These are phyloP conservation scores for Brenthis hecate DNA, from an alignment of 2,888 invertebrate genomes.

Conservation along the genomic window DNA sequence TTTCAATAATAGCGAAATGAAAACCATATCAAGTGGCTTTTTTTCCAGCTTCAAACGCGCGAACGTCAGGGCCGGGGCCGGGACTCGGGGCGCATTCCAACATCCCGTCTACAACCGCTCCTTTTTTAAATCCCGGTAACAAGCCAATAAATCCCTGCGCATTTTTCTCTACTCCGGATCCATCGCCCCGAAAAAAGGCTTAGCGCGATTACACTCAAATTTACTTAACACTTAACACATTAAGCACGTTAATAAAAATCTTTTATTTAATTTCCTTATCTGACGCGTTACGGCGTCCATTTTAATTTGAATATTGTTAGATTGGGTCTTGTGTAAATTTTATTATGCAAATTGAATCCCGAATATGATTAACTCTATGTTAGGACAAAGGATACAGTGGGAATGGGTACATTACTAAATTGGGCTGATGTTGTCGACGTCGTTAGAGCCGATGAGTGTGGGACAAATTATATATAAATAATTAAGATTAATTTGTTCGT, in stretches of 20 bases:
- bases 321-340: conserved; percentile 70
- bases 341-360: conserved; percentile 67
- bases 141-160: conserved; percentile 81
- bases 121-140: conserved; percentile 80
- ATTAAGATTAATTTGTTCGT: conserved; percentile 67
- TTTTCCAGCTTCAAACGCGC: conserved; percentile 64
- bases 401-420: conserved; percentile 52
- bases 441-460: conserved; percentile 27
- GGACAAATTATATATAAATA: conserved; percentile 52
- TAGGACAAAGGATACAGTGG: conserved; percentile 52
- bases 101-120: conserved; percentile 63
- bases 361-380: conserved; percentile 62
- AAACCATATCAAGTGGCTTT: conserved; percentile 59
- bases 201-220: conserved; percentile 80
- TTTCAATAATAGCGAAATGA: conserved; percentile 64
- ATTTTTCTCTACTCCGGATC: conserved; percentile 66
- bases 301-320: conserved; percentile 72
- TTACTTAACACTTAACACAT: conserved; percentile 81
- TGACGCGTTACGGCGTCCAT: conserved; percentile 55
- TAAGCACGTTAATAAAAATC: conserved; percentile 74
- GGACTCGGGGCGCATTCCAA: conserved; percentile 57
- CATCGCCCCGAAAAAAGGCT: conserved; percentile 69
- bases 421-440: conserved; percentile 43
- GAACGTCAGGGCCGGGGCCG: conserved; percentile 49
- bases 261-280: conserved; percentile 75